Evolutionary conservation across 2,888 invertebrate genomes (phyloP), one percentile per base, ranked within the genome.

Genomic region (Hemicrepidius hirtus): DNA sequence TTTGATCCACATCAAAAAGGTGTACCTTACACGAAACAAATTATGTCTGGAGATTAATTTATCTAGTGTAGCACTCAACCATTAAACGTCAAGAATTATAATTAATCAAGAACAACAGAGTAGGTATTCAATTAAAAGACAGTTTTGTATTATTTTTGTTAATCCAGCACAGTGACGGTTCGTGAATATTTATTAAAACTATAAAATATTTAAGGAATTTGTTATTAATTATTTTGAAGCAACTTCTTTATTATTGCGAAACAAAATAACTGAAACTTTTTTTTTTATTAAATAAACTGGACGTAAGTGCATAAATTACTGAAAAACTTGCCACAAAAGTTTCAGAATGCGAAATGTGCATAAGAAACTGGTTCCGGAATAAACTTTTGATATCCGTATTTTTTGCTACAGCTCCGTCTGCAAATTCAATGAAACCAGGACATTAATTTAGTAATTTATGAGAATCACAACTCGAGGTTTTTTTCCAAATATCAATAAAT

Each of bases 11-110:
- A 55, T 55, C 66, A 53, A 57, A 66, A 66, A n/a, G 66, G 66
- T 55, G 55, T 66, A 66, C 40, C 13, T 66, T 66, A 66, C 53
- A 66, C 66, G 18, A 55, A 66, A 55, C 32, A 64, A 64, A 64
- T 64, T 64, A 37, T 21, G 32, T 28, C 49, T 9, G 18, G 37
- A 64, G 64, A 66, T 41, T 66, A 55, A 66, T 50, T 65, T 50
- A 53, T 65, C 40, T 40, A 18, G 35, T 35, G 55, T 55, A 24
- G 62, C 44, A 55, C 35, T 49, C 16, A 13, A 44, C 24, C 63
- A 63, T 44, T 63, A 49, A 64, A 32, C 66, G 41, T 41, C 66
- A 20, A 24, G 55, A 66, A 66, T 66, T 24, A 53, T 66, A 66
- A 66, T 66, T 66, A 66, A 66, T 66, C 53, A 66, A 57, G 55